A percentile compares a stretch with the other conserved stretches of the same genome.
phyloP scores from a whole-genome alignment of 2,113 vertebrate species.

The Notarius lentiginosus region DNA sequence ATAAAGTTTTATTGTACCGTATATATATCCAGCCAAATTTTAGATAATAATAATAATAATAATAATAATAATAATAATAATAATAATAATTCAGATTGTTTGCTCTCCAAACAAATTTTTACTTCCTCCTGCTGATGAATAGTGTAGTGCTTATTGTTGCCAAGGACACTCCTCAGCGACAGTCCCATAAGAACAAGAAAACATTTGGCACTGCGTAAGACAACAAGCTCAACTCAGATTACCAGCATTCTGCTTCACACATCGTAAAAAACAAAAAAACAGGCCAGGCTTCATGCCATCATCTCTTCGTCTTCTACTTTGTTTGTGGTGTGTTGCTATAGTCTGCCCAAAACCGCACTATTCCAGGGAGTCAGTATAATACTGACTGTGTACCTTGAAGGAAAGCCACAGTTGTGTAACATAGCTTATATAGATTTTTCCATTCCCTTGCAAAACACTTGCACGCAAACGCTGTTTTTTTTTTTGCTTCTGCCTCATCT shows the following conservation, averaged over 20 bases:
- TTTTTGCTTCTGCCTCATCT: background rate
- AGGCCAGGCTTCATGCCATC: background rate
- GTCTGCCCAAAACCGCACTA: constrained; percentile 15
- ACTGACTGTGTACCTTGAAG: constrained; percentile 8
- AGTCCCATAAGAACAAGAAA: constrained; percentile 1
- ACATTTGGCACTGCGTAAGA: constrained; percentile 14
- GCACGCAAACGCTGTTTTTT: background rate
- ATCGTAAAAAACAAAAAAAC: background rate
- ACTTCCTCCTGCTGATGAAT: background rate
- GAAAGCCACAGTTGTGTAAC: constrained; percentile 12
- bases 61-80: background rate
- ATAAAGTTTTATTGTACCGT: too few relatives aligned
- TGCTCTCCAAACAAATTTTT: background rate
- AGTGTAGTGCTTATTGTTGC: background rate
- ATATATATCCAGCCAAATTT: too few relatives aligned
- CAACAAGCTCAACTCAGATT: constrained; percentile 25
- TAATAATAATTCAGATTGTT: background rate
- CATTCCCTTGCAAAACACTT: background rate
- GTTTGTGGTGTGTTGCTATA: constrained; percentile 12
- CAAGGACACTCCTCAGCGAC: constrained; percentile 1
- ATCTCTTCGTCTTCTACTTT: background rate
- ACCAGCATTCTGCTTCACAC: constrained; percentile 1
- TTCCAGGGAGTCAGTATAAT: constrained; percentile 8
- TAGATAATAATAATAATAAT: background rate
- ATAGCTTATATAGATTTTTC: background rate